Evolutionary conservation across 2,888 invertebrate species (phyloP).

Genomic region (Galerucella pusilla): DNA sequence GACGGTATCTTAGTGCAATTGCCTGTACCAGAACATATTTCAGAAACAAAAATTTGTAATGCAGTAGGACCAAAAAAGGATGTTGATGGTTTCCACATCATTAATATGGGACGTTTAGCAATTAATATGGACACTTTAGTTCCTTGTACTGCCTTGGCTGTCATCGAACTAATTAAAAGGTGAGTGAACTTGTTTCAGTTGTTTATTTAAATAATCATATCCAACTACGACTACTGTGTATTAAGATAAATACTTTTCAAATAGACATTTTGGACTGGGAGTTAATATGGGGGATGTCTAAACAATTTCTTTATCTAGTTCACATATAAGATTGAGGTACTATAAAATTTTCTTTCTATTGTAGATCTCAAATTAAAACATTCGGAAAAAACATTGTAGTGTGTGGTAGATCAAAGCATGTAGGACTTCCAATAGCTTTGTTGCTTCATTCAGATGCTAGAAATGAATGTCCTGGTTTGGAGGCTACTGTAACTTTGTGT

Average conservation of each 20-base stretch:
- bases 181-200: conserved; percentile 52
- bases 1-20: conserved; percentile 89
- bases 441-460: conserved; percentile 82
- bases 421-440: conserved; percentile 90
- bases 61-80: conserved; percentile 84
- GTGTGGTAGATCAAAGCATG: conserved; percentile 91
- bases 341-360: conserved; percentile 15
- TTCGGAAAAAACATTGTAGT: conserved; percentile 90
- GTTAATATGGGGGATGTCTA: too few species aligned
- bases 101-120: conserved; percentile 83
- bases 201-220: too few species aligned
- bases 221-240: too few species aligned
- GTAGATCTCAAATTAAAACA: conserved; percentile 75
- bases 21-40: conserved; percentile 82
- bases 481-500: conserved; percentile 91
- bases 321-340: too few species aligned
- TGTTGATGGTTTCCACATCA: conserved; percentile 90
- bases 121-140: conserved; percentile 79
- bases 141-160: conserved; percentile 85
- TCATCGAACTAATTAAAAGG: conserved; percentile 76
- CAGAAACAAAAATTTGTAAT: conserved; percentile 82
- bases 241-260: too few species aligned
- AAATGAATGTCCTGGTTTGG: conserved; percentile 77
- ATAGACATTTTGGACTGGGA: too few species aligned
- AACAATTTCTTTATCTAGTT: too few species aligned